These are phyloP conservation scores for Iphiclides podalirius DNA, from an alignment of 2,888 invertebrate genomes.

Conservation along the genomic window DNA sequence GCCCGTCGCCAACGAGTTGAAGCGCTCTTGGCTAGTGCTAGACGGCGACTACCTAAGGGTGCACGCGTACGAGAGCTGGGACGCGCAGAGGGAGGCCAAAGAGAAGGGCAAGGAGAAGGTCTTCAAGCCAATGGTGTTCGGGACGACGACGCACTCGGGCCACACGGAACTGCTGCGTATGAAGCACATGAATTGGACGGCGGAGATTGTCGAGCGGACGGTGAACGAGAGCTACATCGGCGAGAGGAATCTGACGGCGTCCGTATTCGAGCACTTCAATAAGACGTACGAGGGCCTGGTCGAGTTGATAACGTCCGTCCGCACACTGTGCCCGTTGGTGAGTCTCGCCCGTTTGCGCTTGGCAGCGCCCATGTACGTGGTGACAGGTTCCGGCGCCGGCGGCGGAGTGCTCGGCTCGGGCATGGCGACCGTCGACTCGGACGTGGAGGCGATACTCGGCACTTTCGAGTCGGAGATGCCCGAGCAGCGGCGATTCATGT, in stretches of 20 bases:
- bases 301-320: constrained; percentile 87
- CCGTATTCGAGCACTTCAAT: constrained; percentile 84
- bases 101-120: constrained; percentile 64
- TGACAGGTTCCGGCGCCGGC: constrained; percentile 82
- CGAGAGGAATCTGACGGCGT: constrained; percentile 80
- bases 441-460: constrained; percentile 89
- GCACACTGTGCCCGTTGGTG: constrained; percentile 88
- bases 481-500: constrained; percentile 86
- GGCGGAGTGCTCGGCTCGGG: constrained; percentile 62
- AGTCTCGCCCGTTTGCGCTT: constrained; percentile 83
- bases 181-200: constrained; percentile 83
- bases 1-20: constrained; percentile 81
- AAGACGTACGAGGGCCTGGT: constrained; percentile 85
- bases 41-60: constrained; percentile 86
- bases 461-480: constrained; percentile 85
- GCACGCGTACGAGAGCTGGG: constrained; percentile 84
- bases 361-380: constrained; percentile 86
- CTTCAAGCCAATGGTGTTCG: constrained; percentile 82
- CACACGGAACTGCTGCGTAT: constrained; percentile 81
- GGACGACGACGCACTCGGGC: constrained; percentile 87
- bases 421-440: constrained; percentile 78
- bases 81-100: constrained; percentile 61
- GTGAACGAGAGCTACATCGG: constrained; percentile 83
- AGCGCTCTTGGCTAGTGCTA: constrained; percentile 88
- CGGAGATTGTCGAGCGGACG: constrained; percentile 82